phyloP scores from a whole-genome alignment of 2,888 invertebrate species.

The Axea sp. region DNA sequence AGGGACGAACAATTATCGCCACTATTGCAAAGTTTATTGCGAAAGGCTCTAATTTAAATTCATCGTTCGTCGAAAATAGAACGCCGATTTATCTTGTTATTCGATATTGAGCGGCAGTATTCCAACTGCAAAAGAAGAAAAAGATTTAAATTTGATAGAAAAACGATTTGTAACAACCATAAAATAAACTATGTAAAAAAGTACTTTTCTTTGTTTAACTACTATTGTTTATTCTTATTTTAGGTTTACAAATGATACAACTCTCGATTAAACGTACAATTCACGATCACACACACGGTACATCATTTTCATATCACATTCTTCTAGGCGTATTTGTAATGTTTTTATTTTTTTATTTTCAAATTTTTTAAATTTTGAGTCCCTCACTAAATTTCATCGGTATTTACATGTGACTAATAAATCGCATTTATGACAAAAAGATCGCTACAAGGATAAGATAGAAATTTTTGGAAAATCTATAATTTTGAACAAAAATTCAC shows the following conservation, averaged over 20 bases:
- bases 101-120: conserved; percentile 13
- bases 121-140: conserved; percentile 8
- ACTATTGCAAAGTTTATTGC: conserved; percentile 35
- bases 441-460: conserved; percentile 14
- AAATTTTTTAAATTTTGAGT: conserved; percentile 3
- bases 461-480: conserved; percentile 6
- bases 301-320: conserved; percentile 55
- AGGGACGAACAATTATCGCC: conserved; percentile 65
- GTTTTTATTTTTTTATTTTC: conserved; percentile 1
- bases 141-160: conserved; percentile 7
- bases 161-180: conserved; percentile 27
- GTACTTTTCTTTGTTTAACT: no score
- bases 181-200: conserved; percentile 28
- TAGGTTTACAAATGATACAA: conserved; percentile 77
- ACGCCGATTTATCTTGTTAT: conserved; percentile 50
- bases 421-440: conserved; percentile 30
- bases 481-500: conserved; percentile 29
- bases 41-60: conserved; percentile 47
- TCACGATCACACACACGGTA: conserved; percentile 57
- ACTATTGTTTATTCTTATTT: conserved; percentile 67
- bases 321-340: conserved; percentile 51
- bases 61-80: conserved; percentile 30
- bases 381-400: conserved; percentile 12
- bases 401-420: conserved; percentile 51
- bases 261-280: conserved; percentile 72